Evolutionary conservation across 2,113 vertebrate species (phyloP).

Genomic region (Vireo altiloquus): DNA sequence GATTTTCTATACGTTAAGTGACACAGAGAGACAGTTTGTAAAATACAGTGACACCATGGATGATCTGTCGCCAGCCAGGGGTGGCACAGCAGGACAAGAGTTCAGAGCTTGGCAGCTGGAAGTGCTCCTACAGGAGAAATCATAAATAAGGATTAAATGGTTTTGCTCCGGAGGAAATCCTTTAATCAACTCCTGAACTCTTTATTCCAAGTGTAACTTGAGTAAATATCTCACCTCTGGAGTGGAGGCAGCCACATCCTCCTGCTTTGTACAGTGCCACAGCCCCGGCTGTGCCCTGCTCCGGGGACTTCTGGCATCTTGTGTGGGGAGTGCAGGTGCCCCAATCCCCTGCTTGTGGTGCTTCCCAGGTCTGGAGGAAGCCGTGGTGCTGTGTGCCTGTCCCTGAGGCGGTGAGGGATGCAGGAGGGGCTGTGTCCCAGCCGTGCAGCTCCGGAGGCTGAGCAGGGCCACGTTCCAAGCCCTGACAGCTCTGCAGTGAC

Average conservation of each 20-base stretch:
- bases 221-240: not conserved
- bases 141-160: not conserved
- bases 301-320: not conserved
- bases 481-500: not conserved
- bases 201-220: not conserved
- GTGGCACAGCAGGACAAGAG: not conserved
- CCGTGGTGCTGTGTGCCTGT: not conserved
- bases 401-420: not conserved
- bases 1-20: slow-evolving; percentile 31
- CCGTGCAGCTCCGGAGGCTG: accelerated
- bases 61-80: not conserved
- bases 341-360: not conserved
- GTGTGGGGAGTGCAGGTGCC: not conserved
- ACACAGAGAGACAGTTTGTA: slow-evolving; percentile 3
- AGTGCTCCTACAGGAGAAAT: not conserved
- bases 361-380: not conserved
- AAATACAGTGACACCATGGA: not conserved
- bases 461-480: accelerated
- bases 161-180: not conserved
- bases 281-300: not conserved
- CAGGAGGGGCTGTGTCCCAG: not conserved
- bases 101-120: not conserved
- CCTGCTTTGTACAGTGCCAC: accelerated
- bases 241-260: not conserved
- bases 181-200: not conserved